phyloP scores from a whole-genome alignment of 2,888 invertebrate species.

The Unio delphinus region DNA sequence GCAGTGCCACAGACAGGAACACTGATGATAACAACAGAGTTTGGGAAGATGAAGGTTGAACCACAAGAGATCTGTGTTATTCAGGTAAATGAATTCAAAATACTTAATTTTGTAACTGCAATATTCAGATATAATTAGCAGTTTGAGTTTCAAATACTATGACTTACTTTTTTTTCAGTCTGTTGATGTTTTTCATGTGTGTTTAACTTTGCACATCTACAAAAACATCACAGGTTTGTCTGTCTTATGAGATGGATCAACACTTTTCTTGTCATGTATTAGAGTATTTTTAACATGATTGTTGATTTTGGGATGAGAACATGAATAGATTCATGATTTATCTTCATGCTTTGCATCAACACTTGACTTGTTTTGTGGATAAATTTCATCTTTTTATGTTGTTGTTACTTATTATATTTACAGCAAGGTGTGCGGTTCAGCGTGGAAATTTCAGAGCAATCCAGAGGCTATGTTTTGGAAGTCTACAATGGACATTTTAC shows the following conservation, averaged over 20 bases:
- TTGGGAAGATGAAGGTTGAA: slow-evolving; percentile 87
- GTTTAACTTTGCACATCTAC: neutral
- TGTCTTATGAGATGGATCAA: too few relatives aligned
- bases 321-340: neutral
- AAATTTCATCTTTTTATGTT: too few relatives aligned
- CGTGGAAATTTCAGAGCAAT: too few relatives aligned
- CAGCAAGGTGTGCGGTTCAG: too few relatives aligned
- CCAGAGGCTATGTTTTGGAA: too few relatives aligned
- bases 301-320: too few relatives aligned
- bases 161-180: neutral
- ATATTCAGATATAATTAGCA: neutral
- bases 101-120: neutral
- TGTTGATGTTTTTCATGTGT: neutral
- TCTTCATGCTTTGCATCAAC: neutral
- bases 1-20: slow-evolving; percentile 93
- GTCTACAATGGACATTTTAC: too few relatives aligned
- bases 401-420: too few relatives aligned
- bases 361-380: neutral
- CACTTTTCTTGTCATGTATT: too few relatives aligned
- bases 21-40: slow-evolving; percentile 90
- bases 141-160: neutral
- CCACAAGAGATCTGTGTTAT: slow-evolving; percentile 97
- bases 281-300: too few relatives aligned
- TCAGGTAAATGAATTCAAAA: slow-evolving; percentile 73
- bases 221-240: neutral